These are phyloP conservation scores for Lagopus muta DNA, from an alignment of 2,113 vertebrate species.

Conservation along the genomic window DNA sequence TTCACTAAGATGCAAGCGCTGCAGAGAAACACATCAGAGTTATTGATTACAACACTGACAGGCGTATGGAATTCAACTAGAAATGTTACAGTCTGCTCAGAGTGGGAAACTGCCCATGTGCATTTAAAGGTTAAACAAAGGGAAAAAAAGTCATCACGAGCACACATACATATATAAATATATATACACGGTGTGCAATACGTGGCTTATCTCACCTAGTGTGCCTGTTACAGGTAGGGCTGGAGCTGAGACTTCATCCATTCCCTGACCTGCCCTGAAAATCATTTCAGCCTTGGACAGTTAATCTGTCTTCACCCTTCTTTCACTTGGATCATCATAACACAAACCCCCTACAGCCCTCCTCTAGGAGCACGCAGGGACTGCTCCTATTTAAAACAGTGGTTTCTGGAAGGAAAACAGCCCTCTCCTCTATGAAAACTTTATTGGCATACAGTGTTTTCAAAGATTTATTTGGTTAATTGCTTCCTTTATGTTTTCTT, in stretches of 20 bases:
- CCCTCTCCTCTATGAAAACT: not conserved
- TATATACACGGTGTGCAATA: not conserved
- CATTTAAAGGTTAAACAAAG: not conserved
- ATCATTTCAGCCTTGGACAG: not conserved
- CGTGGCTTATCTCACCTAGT: not conserved
- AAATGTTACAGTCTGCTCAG: rapidly evolving
- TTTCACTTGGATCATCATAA: not conserved
- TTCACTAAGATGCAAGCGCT: constrained; percentile 95
- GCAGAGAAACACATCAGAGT: constrained; percentile 51
- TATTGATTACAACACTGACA: not conserved
- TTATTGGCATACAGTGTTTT: not conserved
- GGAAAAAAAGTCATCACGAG: not conserved
- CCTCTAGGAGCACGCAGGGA: not conserved
- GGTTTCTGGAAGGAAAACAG: not conserved
- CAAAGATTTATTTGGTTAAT: constrained; percentile 3
- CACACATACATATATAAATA: not conserved
- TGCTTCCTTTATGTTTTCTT: not conserved
- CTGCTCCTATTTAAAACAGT: not conserved
- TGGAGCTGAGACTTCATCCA: not conserved
- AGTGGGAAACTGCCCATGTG: rapidly evolving
- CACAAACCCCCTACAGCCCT: not conserved
- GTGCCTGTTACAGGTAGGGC: not conserved
- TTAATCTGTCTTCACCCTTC: not conserved
- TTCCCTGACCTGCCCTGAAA: not conserved
- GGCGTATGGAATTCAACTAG: not conserved